These are phyloP conservation scores for Temnothorax rugatulus DNA, from an alignment of 2,888 invertebrate genomes.

Conservation along the genomic window DNA sequence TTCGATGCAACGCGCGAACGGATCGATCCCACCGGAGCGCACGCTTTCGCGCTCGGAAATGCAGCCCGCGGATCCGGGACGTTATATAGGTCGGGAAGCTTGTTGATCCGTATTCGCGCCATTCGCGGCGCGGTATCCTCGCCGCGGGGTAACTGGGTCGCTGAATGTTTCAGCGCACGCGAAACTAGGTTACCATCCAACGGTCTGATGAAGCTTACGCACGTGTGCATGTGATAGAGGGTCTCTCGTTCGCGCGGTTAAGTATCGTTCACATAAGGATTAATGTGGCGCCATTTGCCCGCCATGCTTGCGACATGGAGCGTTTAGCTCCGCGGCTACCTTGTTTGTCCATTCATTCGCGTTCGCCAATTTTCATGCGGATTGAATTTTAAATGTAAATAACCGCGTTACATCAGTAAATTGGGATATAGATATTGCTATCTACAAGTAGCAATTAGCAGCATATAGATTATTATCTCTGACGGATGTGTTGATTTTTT, in stretches of 20 bases:
- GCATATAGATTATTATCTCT: not conserved
- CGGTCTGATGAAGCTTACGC: constrained; percentile 40
- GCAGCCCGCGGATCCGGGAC: constrained; percentile 57
- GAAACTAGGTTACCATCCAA: constrained; percentile 73
- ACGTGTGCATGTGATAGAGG: not conserved
- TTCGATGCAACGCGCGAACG: constrained; percentile 26
- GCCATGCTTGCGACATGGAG: not conserved
- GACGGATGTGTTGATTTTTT: not conserved
- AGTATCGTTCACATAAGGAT: constrained; percentile 51
- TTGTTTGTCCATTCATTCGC: not conserved
- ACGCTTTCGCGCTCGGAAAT: constrained; percentile 56
- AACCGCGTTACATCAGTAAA: not conserved
- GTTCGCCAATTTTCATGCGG: too few relatives aligned
- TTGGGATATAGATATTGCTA: not conserved
- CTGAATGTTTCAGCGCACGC: constrained; percentile 68
- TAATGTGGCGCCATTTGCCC: not conserved
- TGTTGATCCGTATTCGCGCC: constrained; percentile 76
- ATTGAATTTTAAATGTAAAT: not conserved
- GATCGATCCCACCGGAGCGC: constrained; percentile 55
- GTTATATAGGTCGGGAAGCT: constrained; percentile 72
- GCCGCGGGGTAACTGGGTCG: constrained; percentile 80
- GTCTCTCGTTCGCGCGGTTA: constrained; percentile 24
- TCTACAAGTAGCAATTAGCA: not conserved
- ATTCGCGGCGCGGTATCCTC: constrained; percentile 78
- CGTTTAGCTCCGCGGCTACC: not conserved